These are phyloP conservation scores for Telenomus remus DNA, from an alignment of 1,140 invertebrate genomes.

Conservation along the genomic window DNA sequence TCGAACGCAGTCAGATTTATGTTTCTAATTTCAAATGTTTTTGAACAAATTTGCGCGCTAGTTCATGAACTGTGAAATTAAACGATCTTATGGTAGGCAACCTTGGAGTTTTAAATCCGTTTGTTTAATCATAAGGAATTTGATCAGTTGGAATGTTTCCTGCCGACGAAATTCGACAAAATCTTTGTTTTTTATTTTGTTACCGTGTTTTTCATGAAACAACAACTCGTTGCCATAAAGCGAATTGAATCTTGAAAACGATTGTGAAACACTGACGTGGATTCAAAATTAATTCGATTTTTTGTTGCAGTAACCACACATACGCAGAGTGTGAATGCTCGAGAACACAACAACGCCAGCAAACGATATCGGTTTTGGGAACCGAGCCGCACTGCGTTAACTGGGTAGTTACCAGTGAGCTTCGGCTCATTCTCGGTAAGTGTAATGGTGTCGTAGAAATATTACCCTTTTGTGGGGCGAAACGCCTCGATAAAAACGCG, in stretches of 20 bases:
- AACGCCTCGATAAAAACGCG: constrained; percentile 64
- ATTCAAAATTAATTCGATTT: constrained; percentile 53
- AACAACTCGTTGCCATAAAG: constrained; percentile 68
- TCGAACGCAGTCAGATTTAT: neutral
- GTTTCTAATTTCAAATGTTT: constrained; percentile 67
- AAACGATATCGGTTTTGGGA: constrained; percentile 57
- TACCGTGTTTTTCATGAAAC: neutral
- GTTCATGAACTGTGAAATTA: constrained; percentile 74
- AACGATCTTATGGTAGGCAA: constrained; percentile 68
- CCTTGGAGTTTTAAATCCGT: constrained; percentile 60
- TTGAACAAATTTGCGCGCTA: constrained; percentile 68
- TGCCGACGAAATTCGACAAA: no score
- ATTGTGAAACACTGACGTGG: constrained; percentile 46
- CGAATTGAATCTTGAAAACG: constrained; percentile 73
- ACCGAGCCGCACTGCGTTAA: constrained; percentile 62
- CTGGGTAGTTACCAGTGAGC: constrained; percentile 61
- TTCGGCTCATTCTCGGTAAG: constrained; percentile 64
- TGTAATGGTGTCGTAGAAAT: constrained; percentile 69
- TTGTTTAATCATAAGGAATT: no score
- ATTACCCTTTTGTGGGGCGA: constrained; percentile 65
- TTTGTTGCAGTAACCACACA: constrained; percentile 8
- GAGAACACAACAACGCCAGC: constrained; percentile 34
- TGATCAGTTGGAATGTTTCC: no score
- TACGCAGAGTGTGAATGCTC: constrained; percentile 16
- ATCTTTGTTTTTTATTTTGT: no score